Evolutionary conservation across 2,888 invertebrate genomes (phyloP).

Genomic region (Hydropsyche betteni): DNA sequence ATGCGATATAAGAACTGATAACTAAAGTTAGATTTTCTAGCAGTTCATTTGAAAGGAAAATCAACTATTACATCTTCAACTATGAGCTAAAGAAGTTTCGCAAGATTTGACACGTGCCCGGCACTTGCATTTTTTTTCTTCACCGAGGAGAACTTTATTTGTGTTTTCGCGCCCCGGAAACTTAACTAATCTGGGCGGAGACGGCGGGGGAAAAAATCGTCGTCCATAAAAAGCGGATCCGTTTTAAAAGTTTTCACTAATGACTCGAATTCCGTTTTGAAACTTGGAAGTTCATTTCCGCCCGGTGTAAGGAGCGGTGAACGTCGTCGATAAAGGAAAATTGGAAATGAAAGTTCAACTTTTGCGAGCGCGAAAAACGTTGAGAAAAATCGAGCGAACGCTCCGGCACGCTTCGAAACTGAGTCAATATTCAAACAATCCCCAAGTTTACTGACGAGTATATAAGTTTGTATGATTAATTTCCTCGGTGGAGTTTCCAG

Average conservation of each 20-base stretch:
- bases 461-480: conserved; percentile 7
- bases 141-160: conserved; percentile 21
- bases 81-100: too few species aligned
- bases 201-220: conserved; percentile 33
- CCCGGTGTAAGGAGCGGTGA: conserved; percentile 9
- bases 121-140: too few species aligned
- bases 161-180: conserved; percentile 33
- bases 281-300: conserved; percentile 43
- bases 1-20: too few species aligned
- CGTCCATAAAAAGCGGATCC: conserved; percentile 42
- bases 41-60: too few species aligned
- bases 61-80: too few species aligned
- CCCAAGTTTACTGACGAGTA: conserved; percentile 9
- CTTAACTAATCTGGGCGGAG: conserved; percentile 32
- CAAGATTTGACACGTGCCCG: too few species aligned
- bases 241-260: conserved; percentile 44
- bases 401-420: conserved; percentile 2
- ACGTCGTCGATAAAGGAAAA: conserved; percentile 38
- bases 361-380: conserved; percentile 24
- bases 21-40: too few species aligned
- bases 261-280: conserved; percentile 43
- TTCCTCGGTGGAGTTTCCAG: not conserved
- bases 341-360: conserved; percentile 34
- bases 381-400: conserved; percentile 22
- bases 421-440: conserved; percentile 7